These are phyloP conservation scores for Pangasius krempfi DNA, from an alignment of 2,797 vertebrate species.

Conservation along the genomic window DNA sequence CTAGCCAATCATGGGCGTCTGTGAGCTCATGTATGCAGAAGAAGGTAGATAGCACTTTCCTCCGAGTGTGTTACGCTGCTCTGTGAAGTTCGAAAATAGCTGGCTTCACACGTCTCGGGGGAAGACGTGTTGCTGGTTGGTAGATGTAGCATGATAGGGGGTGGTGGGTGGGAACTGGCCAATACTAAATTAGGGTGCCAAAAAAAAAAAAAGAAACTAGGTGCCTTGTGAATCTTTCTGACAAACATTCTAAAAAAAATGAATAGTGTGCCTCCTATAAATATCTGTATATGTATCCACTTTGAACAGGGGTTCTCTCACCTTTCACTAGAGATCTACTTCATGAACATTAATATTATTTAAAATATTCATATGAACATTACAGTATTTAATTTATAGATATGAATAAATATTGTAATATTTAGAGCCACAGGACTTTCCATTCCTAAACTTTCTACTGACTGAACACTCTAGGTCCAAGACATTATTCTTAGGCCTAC, in stretches of 20 bases:
- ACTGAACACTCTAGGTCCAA: background rate
- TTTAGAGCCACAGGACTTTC: background rate
- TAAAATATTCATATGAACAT: background rate
- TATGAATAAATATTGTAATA: background rate
- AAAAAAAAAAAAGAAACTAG: background rate
- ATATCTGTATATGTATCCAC: background rate
- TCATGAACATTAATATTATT: background rate
- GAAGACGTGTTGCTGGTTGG: background rate
- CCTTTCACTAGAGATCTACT: background rate
- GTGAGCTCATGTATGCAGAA: background rate
- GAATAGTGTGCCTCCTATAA: background rate
- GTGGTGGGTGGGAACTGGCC: background rate
- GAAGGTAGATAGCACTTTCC: background rate
- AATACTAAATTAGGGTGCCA: background rate
- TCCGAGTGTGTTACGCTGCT: background rate
- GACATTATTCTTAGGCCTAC: background rate
- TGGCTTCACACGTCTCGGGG: background rate
- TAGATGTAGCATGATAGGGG: background rate
- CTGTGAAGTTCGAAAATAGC: background rate
- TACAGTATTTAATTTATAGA: background rate
- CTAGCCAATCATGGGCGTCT: background rate
- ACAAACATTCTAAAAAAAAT: background rate
- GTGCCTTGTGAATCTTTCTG: background rate
- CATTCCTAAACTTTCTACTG: background rate
- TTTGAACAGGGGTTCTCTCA: background rate